A percentile compares a stretch with the other conserved stretches of the same genome.
Evolutionary conservation across 2,888 invertebrate species (phyloP).

Genomic region (Slavum lentiscoides): DNA sequence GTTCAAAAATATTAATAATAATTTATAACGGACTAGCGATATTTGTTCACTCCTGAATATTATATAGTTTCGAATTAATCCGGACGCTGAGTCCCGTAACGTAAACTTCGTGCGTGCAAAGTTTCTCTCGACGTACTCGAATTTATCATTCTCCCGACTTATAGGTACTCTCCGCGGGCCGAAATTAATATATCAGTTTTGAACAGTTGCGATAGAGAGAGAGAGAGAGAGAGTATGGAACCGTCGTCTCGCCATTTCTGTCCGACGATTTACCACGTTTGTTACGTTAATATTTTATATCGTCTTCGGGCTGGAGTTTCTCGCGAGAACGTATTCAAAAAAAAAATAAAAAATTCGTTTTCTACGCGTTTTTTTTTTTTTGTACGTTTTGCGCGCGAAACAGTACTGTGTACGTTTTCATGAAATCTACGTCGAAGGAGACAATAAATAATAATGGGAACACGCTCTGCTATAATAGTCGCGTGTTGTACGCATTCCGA

Average conservation of each 20-base stretch:
- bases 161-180: background rate
- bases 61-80: slow-evolving; percentile 17
- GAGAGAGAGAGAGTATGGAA: too few species aligned
- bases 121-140: slow-evolving; percentile 11
- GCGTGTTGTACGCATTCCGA: too few species aligned
- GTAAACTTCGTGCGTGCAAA: slow-evolving; percentile 17
- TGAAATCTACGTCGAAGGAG: background rate
- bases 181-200: slow-evolving; percentile 32
- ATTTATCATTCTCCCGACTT: background rate
- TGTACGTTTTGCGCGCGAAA: too few species aligned
- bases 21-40: too few species aligned
- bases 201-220: background rate
- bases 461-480: too few species aligned
- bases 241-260: too few species aligned
- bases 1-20: too few species aligned
- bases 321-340: background rate
- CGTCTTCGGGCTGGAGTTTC: background rate
- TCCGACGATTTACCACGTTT: background rate
- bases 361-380: too few species aligned
- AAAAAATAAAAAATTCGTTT: too few species aligned
- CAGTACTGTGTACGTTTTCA: too few species aligned
- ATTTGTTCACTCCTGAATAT: background rate
- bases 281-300: background rate
- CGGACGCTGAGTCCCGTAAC: background rate
- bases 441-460: background rate